phyloP scores from a whole-genome alignment of 2,113 vertebrate species.

The Marmota monax region DNA sequence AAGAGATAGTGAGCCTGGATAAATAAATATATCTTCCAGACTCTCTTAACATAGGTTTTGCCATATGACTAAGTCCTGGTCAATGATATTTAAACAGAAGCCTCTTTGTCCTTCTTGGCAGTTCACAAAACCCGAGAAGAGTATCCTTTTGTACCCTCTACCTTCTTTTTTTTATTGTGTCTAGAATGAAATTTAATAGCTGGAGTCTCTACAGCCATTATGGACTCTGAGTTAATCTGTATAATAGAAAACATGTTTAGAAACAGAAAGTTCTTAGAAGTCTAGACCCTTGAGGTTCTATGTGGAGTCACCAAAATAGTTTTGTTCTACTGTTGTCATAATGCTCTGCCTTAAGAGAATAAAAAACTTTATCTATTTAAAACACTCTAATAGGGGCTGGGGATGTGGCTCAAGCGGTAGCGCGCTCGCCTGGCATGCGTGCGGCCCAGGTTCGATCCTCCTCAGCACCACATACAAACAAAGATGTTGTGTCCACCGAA shows the following conservation, averaged over 20 bases:
- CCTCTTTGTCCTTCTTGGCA: background rate
- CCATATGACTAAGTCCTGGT: background rate
- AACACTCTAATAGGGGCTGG: background rate
- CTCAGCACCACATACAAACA: too few relatives aligned
- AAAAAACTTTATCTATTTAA: background rate
- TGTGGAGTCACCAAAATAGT: background rate
- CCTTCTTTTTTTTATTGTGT: background rate
- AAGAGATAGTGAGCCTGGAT: background rate
- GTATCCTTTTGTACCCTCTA: accelerated
- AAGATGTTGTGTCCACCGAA: too few relatives aligned
- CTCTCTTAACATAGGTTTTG: background rate
- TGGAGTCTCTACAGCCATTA: background rate
- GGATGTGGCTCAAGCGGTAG: too few relatives aligned
- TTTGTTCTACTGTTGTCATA: background rate
- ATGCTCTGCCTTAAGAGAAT: background rate
- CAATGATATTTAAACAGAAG: background rate
- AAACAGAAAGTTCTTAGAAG: background rate
- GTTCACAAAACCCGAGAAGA: background rate
- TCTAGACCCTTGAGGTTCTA: background rate
- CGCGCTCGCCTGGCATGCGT: too few relatives aligned
- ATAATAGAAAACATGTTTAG: background rate
- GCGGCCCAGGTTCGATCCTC: too few relatives aligned
- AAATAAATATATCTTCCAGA: background rate
- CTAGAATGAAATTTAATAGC: background rate
- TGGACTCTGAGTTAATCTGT: background rate